Evolutionary conservation across 2,797 vertebrate genomes (phyloP).

Genomic region (Miichthys miiuy): DNA sequence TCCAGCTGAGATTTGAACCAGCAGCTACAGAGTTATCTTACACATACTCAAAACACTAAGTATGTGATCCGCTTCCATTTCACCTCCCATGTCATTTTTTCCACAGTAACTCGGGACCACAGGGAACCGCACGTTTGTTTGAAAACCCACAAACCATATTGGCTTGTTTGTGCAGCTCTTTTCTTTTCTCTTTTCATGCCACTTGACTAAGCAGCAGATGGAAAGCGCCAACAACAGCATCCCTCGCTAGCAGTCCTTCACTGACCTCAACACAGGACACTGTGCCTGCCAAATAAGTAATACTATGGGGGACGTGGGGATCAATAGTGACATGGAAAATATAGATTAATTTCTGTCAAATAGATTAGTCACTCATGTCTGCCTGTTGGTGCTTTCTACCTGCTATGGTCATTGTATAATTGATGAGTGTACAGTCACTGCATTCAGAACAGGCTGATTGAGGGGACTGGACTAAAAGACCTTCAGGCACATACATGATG

Average conservation of each 20-base stretch:
- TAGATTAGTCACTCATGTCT: constrained; percentile 59
- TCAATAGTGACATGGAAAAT: constrained; percentile 63
- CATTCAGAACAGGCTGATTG: constrained; percentile 23
- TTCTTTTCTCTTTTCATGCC: constrained; percentile 16
- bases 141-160: constrained; percentile 3
- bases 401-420: constrained; percentile 50
- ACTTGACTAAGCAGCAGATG: constrained; percentile 32
- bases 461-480: background rate
- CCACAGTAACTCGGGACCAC: background rate
- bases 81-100: background rate
- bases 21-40: background rate
- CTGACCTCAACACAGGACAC: constrained; percentile 34
- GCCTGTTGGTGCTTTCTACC: constrained; percentile 48
- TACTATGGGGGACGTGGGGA: constrained; percentile 1
- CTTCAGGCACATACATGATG: background rate
- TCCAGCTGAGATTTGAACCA: constrained; percentile 39
- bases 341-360: constrained; percentile 66
- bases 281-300: constrained; percentile 16
- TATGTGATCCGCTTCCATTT: constrained; percentile 12
- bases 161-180: constrained; percentile 5
- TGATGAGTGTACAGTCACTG: constrained; percentile 38
- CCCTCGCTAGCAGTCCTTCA: background rate
- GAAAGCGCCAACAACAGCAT: constrained; percentile 3
- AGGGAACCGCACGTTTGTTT: constrained; percentile 1
- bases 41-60: constrained; percentile 10